These are phyloP conservation scores for Heterohyrax brucei DNA, from an alignment of 2,797 vertebrate genomes.

Conservation along the genomic window DNA sequence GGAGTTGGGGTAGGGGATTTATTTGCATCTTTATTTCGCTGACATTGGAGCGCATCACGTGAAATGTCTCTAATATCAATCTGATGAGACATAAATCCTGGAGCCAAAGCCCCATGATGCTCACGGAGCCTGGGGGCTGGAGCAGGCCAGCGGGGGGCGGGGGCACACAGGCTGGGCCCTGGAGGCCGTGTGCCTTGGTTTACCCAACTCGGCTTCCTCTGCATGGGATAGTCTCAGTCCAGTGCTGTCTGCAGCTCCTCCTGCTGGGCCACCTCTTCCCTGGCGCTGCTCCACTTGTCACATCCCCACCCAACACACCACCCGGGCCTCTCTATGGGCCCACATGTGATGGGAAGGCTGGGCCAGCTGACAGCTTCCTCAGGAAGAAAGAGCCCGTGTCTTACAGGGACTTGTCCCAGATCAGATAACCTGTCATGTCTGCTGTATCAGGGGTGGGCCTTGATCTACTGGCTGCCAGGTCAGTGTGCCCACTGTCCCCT, in stretches of 20 bases:
- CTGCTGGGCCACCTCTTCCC: too few species aligned
- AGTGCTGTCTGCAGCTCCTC: too few species aligned
- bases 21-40: conserved; percentile 90
- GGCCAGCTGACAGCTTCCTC: rapidly evolving
- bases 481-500: not conserved
- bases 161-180: rapidly evolving
- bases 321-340: not conserved
- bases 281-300: too few species aligned
- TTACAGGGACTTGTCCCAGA: too few species aligned
- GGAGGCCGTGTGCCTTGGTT: not conserved
- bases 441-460: not conserved
- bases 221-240: too few species aligned
- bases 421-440: not conserved
- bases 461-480: not conserved
- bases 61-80: conserved; percentile 72
- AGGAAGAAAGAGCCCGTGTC: not conserved
- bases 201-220: not conserved
- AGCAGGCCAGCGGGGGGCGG: rapidly evolving
- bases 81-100: conserved; percentile 76
- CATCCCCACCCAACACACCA: rapidly evolving
- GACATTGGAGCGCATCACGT: conserved; percentile 68
- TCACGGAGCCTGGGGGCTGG: not conserved
- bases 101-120: conserved; percentile 77
- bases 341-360: rapidly evolving
- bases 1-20: conserved; percentile 77